Percentiles rank a stretch among this genome's conserved stretches.
Evolutionary conservation across 2,888 invertebrate genomes (phyloP).

Genomic region (Adelognathus sp.): DNA sequence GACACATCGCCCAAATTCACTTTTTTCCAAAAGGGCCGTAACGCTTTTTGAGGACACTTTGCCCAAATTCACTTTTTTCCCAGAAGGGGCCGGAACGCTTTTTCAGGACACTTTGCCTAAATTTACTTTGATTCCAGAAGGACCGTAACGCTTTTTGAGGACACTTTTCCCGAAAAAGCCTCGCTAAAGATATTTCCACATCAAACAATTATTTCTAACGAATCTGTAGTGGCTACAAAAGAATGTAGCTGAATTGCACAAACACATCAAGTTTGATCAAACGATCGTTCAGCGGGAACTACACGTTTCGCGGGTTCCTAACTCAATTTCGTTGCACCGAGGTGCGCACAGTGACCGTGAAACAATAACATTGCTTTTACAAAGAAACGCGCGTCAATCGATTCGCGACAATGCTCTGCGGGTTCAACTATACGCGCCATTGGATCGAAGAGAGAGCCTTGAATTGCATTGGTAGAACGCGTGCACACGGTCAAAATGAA

Average conservation of each 20-base stretch:
- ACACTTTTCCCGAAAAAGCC: no score
- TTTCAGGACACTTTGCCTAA: no score
- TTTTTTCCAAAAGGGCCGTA: no score
- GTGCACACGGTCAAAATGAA: background rate
- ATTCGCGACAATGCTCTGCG: conserved; percentile 11
- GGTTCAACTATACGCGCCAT: conserved; percentile 24
- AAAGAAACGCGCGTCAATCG: conserved; percentile 17
- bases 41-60: no score
- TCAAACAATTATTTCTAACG: background rate
- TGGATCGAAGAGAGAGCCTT: conserved; percentile 12
- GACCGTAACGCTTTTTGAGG: no score
- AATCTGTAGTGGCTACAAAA: background rate
- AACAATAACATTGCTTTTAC: conserved; percentile 20
- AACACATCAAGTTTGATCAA: conserved; percentile 2
- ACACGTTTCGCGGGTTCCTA: background rate
- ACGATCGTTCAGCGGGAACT: background rate
- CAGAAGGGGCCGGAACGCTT: no score
- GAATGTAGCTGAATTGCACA: background rate
- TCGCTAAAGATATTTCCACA: no score
- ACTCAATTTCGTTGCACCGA: conserved; percentile 1
- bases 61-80: no score
- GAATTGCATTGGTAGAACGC: conserved; percentile 17
- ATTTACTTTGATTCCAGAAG: no score
- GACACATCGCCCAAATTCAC: no score
- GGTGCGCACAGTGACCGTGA: background rate